Evolutionary conservation across 1,140 invertebrate genomes (phyloP), one percentile per base, ranked within the genome.

Genomic region (Ceratina australensis): DNA sequence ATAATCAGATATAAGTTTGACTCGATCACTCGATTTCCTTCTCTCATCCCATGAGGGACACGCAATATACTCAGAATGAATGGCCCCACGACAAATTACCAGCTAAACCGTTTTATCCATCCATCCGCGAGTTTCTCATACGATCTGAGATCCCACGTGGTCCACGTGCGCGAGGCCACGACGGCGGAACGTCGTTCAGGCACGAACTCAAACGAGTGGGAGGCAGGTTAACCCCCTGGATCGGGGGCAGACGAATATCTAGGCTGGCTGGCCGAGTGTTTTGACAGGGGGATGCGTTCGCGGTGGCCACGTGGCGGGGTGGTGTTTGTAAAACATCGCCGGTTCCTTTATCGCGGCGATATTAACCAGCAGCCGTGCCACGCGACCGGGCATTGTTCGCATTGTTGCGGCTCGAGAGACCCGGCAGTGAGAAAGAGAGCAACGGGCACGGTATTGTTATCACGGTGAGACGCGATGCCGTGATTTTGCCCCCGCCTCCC

Each of bases 321-420:
- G 89, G 87, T 91, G 90, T 92, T 92, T 92, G 91, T 91, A 92
- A 92, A 92, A 92, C 91, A 91, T 90, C 87, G 84, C 84, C 85
- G 86, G 86, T 81, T 88, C 85, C 87, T 90, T 92, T 92, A 89
- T 91, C 86, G 78, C 65, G 73, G 66, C 84, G 88, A 89, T 90
- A 90, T 90, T 91, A 91, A 90, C 83, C 88, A 79, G 72, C 78
- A 75, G 87, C 67, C 61, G 22, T 65, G 84, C 81, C 83, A 68
- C 71, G 65, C 26, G 78, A 68, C 63, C 52, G 13, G n/a, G 28
- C 59, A 85, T 87, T 86, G 84, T 83, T 81, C 86, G 86, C 82
- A 90, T 91, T 90, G 89, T 91, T 90, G 88, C 86, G 87, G 85
- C 89, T 91, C 87, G 82, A 91, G 78, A 61, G 61, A 47, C 28